Percentiles rank a stretch among this genome's conserved stretches.
These are phyloP conservation scores for Mormyrus lacerda DNA, from an alignment of 2,113 vertebrate species.

Conservation along the genomic window DNA sequence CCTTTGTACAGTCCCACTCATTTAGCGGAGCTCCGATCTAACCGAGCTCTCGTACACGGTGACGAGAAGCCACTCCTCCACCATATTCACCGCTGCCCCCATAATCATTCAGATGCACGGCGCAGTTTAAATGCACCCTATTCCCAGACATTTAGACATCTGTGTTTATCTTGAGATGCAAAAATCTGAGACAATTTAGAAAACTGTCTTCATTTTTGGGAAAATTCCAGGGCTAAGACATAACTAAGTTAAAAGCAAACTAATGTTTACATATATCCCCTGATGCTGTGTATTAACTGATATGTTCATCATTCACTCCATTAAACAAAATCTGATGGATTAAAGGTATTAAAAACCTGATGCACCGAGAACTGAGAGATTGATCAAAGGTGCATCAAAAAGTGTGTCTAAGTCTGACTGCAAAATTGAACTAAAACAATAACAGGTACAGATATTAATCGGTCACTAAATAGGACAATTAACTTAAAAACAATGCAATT, in stretches of 20 bases:
- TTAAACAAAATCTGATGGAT: not conserved
- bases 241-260: not conserved
- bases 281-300: not conserved
- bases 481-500: not conserved
- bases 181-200: not conserved
- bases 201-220: not conserved
- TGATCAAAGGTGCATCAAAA: not conserved
- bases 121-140: not conserved
- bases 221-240: not conserved
- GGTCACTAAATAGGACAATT: not conserved
- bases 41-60: not conserved
- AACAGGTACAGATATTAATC: not conserved
- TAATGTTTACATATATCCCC: not conserved
- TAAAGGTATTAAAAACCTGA: not conserved
- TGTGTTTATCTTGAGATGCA: not conserved
- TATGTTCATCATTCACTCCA: not conserved
- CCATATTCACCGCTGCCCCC: not conserved
- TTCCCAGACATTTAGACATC: not conserved
- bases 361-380: not conserved
- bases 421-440: not conserved
- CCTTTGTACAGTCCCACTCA: not conserved
- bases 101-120: not conserved
- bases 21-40: not conserved
- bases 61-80: not conserved
- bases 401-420: not conserved